Base-by-base conservation (phyloP, 2,888 invertebrate species). In the Bugula neritina region DNA sequence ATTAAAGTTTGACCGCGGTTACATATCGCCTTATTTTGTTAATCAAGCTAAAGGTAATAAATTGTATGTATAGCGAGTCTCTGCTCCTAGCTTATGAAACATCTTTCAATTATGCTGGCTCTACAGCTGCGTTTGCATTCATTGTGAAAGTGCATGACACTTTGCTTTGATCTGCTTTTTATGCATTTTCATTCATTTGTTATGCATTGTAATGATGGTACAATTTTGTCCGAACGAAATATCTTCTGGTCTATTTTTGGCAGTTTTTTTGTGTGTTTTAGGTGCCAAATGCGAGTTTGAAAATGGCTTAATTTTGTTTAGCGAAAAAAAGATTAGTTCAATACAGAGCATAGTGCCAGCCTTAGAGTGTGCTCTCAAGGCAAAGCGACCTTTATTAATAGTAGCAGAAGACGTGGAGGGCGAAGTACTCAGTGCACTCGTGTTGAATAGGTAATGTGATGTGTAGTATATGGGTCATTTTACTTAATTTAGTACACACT, bases 21-120 rank as follows among this genome's bases (percentile, higher is more conserved):
- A 98, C 86, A 98, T 99, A 85, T 99, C 99, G 74, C 99, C 99
- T 58, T 99, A 99, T 86, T 99, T 99, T 87, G 98, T 99, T 82
- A 99, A 99, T 86, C 93, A 96, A 0, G 88, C 93, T 13, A 99
- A 99, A 87, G 99, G 89, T 88, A 57, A 43, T 71, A 54, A 5
- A 57, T 52, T n/a, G n/a, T n/a, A n/a, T n/a, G n/a, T n/a, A n/a
- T n/a, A n/a, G n/a, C n/a, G n/a, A n/a, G n/a, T n/a, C n/a, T n/a
- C n/a, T n/a, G n/a, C n/a, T n/a, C n/a, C n/a, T n/a, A n/a, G n/a
- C n/a, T n/a, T n/a, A n/a, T n/a, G n/a, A n/a, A n/a, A n/a, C n/a
- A n/a, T n/a, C n/a, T n/a, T n/a, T n/a, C n/a, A n/a, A n/a, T n/a
- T n/a, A n/a, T n/a, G n/a, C n/a, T n/a, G n/a, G n/a, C n/a, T n/a